Evolutionary conservation across 1,140 invertebrate species (phyloP), one percentile per base, ranked within the genome.

Genomic region (Drosophila teissieri): DNA sequence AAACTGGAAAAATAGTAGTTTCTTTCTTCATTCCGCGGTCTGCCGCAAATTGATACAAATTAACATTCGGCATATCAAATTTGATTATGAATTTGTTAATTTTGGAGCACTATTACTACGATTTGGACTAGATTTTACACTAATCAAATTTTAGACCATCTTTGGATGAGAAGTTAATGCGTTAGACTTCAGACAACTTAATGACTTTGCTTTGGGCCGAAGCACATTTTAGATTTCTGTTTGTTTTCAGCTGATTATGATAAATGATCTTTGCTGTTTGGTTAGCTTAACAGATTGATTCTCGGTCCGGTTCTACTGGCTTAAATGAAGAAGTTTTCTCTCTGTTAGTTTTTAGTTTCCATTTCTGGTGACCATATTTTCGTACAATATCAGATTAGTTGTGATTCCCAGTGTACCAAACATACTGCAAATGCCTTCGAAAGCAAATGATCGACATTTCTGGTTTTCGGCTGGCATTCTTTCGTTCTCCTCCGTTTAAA

Each of bases 21-120:
- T 73, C 40, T 64, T 58, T 63, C 14, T 49, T 51, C 14, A 53
- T 31, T 63, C 36, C 64, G 70, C 49, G 72, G 58, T 73, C 37
- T n/a, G 31, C n/a, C 40, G 36, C 49, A 67, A 81, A 80, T 80
- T 80, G 49, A 70, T 58, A 70, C 54, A 63, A 80, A 81, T 80
- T 80, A 74, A 40, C 62, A 53, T 57, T 49, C 10, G 40, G 24
- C 40, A 52, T 69, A 80, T 63, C 57, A 36, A 80, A 80, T 80
- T 74, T 68, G 53, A 80, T 79, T 79, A 60, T 51, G 49, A 37
- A 78, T 73, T 73, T 60, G 51, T 58, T 73, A 36, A 24, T 51
- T 64, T 72, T 24, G 34, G 15, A 39, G 34, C 19, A 39, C 22
- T 67, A 11, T 40, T 62, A 22, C 14, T 10, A 39, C 34, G 8